Evolutionary conservation across 2,888 invertebrate genomes (phyloP).

Genomic region (Mystacides longicornis): DNA sequence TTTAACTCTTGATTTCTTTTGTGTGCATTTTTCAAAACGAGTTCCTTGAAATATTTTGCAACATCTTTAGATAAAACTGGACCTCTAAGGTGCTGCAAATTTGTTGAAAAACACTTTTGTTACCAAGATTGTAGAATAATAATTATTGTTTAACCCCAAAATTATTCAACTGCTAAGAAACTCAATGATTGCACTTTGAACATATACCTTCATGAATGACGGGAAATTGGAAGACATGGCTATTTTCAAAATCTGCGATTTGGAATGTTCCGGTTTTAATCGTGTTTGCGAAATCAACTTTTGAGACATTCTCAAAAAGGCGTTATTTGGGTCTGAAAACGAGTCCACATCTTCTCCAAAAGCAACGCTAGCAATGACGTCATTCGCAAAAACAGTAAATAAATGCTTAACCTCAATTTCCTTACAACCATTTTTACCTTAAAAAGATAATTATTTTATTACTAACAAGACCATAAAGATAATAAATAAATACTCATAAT

Average conservation of each 20-base stretch:
- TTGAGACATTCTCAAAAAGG: constrained; percentile 41
- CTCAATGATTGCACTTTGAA: no score
- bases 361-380: constrained; percentile 51
- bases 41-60: constrained; percentile 18
- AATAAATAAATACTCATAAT: neutral
- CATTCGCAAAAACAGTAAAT: constrained; percentile 48
- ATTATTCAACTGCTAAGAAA: no score
- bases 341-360: constrained; percentile 52
- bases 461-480: no score
- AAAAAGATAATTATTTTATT: no score
- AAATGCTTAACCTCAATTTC: constrained; percentile 37
- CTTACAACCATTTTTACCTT: neutral
- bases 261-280: constrained; percentile 8
- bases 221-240: neutral
- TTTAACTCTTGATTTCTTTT: constrained; percentile 35
- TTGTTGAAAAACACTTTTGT: neutral
- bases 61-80: constrained; percentile 12
- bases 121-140: neutral
- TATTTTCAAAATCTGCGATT: constrained; percentile 3
- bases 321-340: constrained; percentile 43
- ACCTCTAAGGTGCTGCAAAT: constrained; percentile 2
- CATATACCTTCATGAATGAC: constrained; percentile 7
- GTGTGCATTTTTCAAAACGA: constrained; percentile 37
- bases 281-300: constrained; percentile 24
- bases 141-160: neutral